phyloP scores from a whole-genome alignment of 2,888 invertebrate species.

The Adineta ricciae region DNA sequence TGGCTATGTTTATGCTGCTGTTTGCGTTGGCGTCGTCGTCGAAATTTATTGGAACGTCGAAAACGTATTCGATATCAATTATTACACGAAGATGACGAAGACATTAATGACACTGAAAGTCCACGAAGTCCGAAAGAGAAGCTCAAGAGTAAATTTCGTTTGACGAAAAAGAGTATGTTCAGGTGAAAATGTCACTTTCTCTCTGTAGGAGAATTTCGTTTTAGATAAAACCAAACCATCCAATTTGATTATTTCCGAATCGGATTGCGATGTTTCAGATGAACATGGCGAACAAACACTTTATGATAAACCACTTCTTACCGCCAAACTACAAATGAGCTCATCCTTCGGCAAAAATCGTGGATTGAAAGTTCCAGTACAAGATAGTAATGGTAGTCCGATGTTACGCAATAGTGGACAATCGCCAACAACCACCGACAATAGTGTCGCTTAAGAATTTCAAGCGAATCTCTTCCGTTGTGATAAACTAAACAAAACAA shows the following conservation, averaged over 20 bases:
- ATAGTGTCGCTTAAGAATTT: background rate
- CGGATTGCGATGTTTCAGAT: background rate
- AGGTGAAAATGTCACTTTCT: no score
- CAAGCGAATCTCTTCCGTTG: background rate
- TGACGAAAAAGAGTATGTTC: background rate
- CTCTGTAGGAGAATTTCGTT: background rate
- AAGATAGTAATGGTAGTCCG: conserved; percentile 19
- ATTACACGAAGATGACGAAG: background rate
- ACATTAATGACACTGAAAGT: background rate
- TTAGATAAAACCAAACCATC: background rate
- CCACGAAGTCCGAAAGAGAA: background rate
- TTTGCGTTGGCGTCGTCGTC: background rate
- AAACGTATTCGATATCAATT: conserved; percentile 19
- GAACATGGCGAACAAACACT: background rate
- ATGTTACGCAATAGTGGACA: background rate
- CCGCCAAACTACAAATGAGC: background rate
- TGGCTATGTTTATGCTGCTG: background rate
- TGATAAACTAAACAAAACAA: background rate
- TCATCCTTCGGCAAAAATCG: background rate
- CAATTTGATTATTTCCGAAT: background rate
- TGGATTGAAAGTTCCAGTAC: background rate
- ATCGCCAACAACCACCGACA: background rate
- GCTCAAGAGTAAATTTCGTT: background rate
- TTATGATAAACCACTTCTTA: conserved; percentile 13
- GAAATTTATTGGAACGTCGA: background rate